Base-by-base conservation (phyloP, 2,797 vertebrate species). In the Leptatherina wallacei region DNA sequence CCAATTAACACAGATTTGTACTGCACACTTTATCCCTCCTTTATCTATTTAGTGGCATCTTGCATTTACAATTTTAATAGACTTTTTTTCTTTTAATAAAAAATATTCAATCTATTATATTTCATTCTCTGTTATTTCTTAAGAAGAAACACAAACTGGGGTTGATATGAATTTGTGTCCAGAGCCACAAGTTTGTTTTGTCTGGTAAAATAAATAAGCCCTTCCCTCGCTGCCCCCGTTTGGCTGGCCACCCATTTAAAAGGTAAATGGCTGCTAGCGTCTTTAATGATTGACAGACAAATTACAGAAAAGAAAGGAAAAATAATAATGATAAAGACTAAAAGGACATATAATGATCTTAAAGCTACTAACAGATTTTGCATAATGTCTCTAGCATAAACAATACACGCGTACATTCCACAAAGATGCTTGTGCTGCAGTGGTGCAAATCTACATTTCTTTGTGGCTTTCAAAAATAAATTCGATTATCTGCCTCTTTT, bases 321-420 rank as follows among this genome's bases (percentile, higher is more conserved):
- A n/a, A 13, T 14, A 27, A 61, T 12, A 63, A 27, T 36, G 64
- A 51, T 47, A 63, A 62, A 76, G 63, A 78, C 51, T 60, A 27
- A 72, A 22, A 73, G 59, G 47, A 86, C 81, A 80, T 56, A 88
- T 47, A 36, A 83, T 73, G 81, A 86, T 80, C 62, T 91, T 93
- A 92, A 91, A 94, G 89, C 93, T 94, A 91, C 84, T 73, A 89
- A 93, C 81, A 86, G 74, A 89, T 88, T 92, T 94, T 94, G 92
- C 94, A 94, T 94, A 94, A 91, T 83, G 90, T 89, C 81, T 93
- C 84, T 81, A 85, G 85, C 86, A 86, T 80, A 74, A 89, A 88
- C 79, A 77, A 90, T 86, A 86, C 81, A 88, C 88, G 89, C 83
- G 71, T 91, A 94, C 92, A 92, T 93, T 93, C 90, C 90, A 92